Conservation (phyloP, 2,888 invertebrate genomes). For the Thymelicus lineola region DNA sequence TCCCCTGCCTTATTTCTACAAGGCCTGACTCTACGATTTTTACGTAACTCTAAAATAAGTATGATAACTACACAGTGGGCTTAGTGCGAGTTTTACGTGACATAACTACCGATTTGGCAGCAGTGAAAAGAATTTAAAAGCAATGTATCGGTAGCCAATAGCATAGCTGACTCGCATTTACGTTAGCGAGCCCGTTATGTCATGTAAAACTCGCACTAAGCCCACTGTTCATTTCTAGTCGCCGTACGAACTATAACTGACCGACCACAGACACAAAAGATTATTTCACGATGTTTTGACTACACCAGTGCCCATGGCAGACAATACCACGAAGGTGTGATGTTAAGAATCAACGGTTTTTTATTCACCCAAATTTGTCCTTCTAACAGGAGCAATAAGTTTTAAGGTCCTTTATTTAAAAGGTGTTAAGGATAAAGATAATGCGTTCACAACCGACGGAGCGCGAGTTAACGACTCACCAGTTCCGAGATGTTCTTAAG, state of each 20-base stretch:
- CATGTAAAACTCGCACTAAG: too few species aligned
- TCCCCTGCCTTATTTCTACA: too few species aligned
- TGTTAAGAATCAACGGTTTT: slow-evolving; percentile 49
- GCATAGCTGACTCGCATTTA: too few species aligned
- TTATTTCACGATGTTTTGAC: slow-evolving; percentile 77
- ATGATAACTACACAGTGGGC: too few species aligned
- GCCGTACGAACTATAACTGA: slow-evolving; percentile 7
- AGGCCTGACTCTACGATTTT: too few species aligned
- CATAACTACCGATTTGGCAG: too few species aligned
- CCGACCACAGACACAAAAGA: slow-evolving; percentile 60
- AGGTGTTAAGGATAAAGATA: slow-evolving; percentile 45
- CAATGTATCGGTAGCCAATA: too few species aligned
- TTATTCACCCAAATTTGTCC: slow-evolving; percentile 43
- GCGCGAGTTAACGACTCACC: slow-evolving; percentile 70
- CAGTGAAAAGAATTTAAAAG: too few species aligned
- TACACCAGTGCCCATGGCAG: slow-evolving; percentile 59
- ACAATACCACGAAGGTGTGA: slow-evolving; percentile 57
- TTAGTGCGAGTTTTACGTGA: too few species aligned
- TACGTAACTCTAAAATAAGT: too few species aligned
- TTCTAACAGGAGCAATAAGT: slow-evolving; percentile 40
- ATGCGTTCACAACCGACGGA: slow-evolving; percentile 51
- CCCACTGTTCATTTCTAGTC: background rate
- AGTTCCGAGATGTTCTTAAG: slow-evolving; percentile 59
- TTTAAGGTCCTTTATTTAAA: slow-evolving; percentile 36
- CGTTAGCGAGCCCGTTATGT: too few species aligned